Evolutionary conservation across 35 echinoderm and acorn worm genomes (phyloP), one percentile per base, ranked within the genome.

Genomic region (Strongylocentrotus purpuratus): DNA sequence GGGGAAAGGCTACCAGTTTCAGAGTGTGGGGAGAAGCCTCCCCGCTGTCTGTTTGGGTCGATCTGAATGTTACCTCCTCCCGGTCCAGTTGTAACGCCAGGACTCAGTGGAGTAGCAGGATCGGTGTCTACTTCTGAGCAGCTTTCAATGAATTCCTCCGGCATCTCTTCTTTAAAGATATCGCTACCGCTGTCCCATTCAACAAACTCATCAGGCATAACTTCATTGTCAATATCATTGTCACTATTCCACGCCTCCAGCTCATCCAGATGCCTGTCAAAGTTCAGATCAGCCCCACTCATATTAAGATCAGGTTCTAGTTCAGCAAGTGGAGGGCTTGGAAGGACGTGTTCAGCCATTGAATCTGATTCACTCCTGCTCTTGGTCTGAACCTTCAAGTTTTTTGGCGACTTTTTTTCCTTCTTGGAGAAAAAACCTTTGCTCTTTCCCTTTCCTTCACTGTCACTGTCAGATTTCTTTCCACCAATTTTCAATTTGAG

Each of bases 131-230:
- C 95, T 48, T 98, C 97, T 60, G 96, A 98, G 33, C 48, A 60
- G 46, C 94, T 98, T 18, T 98, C 96, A 60, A 96, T 88, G 70
- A 96, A 96, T 22, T 95, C 94, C 47, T 95, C 97, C 18, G 97
- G 97, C 92, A 98, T 88, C 31, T 96, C 96, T 46, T 98, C 97
- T 61, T 98, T 96, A 31, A 90, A 88, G 88, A 99, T 97, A 94
- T 99, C 98, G 91, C 94, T 96, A 46, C 97, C 98, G 86, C 98
- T 99, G 93, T 99, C 98, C 95, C 97, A 99, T 58, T 97, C 96
- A 9, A 95, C 95, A 94, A 97, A 97, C 85, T 99, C 96, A 78
- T 97, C 95, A 47, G 98, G 98, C 98, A 99, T 99, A 33, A 94
- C 94, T 87, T 99, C 98, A 32, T 99, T 99, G 33, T 87, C 52